Base-by-base conservation (phyloP, 2,888 invertebrate genomes). In the Hedychridium roseum region DNA sequence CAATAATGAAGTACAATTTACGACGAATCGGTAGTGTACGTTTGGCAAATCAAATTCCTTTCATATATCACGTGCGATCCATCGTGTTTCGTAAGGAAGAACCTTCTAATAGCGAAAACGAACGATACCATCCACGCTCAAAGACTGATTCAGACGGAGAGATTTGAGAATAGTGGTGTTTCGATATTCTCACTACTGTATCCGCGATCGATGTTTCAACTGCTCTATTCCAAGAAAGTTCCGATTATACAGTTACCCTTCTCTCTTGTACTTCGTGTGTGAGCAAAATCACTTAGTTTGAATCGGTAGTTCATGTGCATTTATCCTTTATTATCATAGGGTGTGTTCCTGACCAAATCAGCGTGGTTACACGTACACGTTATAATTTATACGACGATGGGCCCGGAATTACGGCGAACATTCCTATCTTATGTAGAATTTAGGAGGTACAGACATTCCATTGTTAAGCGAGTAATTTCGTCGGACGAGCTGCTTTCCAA, bases 261-360 rank as follows among this genome's bases (percentile, higher is more conserved):
- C n/a, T n/a, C n/a, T n/a, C n/a, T n/a, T n/a, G n/a, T n/a, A n/a
- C n/a, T n/a, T n/a, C n/a, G n/a, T n/a, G n/a, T n/a, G n/a, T n/a
- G n/a, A n/a, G n/a, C n/a, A n/a, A 56, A 65, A 64, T 70, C 63
- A 40, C 60, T 57, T 54, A 50, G 57, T 64, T 63, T 57, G 62
- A 68, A 67, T 68, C 61, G 41, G 36, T 41, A 36, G 20, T 21
- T 36, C 11, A 16, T 32, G 12, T 4, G 57, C 43, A 50, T 63
- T 62, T 55, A 46, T 62, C 56, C 57, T 47, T n/a, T n/a, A 52
- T 42, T 54, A 55, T 60, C 35, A 60, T 55, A 58, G 73, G 70
- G 70, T 70, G 71, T 75, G 74, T 75, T 76, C 74, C 74, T 74
- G 68, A 62, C 74, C 73, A 74, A n/a, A 73, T 76, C 73, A 73